Conservation (phyloP, 2,797 vertebrate genomes). For the Xiphorhynchus erythropygius region DNA sequence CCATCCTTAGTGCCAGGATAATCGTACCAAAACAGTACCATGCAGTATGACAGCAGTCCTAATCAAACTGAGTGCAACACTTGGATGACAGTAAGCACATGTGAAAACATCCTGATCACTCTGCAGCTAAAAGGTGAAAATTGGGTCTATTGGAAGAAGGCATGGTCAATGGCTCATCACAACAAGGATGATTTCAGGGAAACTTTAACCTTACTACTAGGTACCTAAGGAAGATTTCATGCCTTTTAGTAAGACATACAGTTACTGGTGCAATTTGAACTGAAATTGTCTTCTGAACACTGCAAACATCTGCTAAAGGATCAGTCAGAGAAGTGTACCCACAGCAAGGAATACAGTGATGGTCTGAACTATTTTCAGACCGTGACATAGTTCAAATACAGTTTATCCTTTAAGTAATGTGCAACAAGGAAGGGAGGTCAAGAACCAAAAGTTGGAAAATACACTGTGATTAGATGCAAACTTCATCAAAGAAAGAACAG, state of each 20-base stretch:
- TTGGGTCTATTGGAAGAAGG: rapidly evolving
- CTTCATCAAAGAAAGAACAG: neutral
- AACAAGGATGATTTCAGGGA: neutral
- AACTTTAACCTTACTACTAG: neutral
- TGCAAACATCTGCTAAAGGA: neutral
- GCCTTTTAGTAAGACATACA: neutral
- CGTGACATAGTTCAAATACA: neutral
- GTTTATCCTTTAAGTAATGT: neutral
- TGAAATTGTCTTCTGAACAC: neutral
- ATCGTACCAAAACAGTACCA: neutral
- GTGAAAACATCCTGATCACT: neutral
- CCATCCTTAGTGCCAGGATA: neutral
- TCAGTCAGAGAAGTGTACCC: neutral
- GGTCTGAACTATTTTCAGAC: neutral
- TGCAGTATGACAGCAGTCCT: too few species aligned
- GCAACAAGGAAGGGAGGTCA: neutral
- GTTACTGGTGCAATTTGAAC: neutral
- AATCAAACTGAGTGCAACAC: neutral
- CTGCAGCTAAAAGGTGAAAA: neutral
- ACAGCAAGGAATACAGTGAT: neutral
- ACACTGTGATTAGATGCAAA: neutral
- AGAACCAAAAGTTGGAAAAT: neutral
- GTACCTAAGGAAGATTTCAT: neutral
- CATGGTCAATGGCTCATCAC: neutral
- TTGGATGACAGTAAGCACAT: rapidly evolving